Percentiles rank a stretch among this genome's conserved stretches.
These are phyloP conservation scores for Thymelicus lineola DNA, from an alignment of 2,888 invertebrate species.

Conservation along the genomic window DNA sequence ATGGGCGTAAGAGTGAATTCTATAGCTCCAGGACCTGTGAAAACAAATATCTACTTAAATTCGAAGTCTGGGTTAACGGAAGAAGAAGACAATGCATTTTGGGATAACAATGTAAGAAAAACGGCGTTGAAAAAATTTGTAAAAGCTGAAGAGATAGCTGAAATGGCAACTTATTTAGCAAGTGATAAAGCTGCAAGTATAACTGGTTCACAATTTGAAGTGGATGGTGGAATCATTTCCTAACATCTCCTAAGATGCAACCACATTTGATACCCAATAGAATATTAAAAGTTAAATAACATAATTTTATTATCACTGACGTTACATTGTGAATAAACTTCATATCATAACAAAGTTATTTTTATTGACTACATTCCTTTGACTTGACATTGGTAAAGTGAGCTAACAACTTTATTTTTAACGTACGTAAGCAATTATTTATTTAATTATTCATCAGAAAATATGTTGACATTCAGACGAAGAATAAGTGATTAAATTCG, in stretches of 20 bases:
- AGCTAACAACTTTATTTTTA: no score
- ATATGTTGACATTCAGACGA: no score
- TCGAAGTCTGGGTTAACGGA: conserved; percentile 80
- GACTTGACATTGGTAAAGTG: no score
- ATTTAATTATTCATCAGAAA: no score
- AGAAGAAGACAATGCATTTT: conserved; percentile 56
- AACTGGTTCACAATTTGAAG: conserved; percentile 32
- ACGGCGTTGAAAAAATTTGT: conserved; percentile 39
- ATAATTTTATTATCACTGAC: no score
- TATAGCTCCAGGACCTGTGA: conserved; percentile 87
- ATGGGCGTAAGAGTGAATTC: conserved; percentile 41
- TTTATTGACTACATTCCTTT: no score
- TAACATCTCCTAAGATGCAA: background rate
- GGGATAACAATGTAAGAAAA: conserved; percentile 15
- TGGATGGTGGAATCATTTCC: conserved; percentile 4
- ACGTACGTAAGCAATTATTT: no score
- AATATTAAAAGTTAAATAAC: no score
- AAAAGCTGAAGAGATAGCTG: conserved; percentile 47
- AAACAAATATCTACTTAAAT: conserved; percentile 49
- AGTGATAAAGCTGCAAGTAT: conserved; percentile 40
- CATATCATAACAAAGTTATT: no score
- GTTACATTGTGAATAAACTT: no score
- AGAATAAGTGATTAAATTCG: no score
- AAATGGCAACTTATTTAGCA: conserved; percentile 38
- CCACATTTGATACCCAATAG: background rate